Evolutionary conservation across 2,113 vertebrate species (phyloP), one percentile per base, ranked within the genome.

Genomic region (Spilogale gracilis): DNA sequence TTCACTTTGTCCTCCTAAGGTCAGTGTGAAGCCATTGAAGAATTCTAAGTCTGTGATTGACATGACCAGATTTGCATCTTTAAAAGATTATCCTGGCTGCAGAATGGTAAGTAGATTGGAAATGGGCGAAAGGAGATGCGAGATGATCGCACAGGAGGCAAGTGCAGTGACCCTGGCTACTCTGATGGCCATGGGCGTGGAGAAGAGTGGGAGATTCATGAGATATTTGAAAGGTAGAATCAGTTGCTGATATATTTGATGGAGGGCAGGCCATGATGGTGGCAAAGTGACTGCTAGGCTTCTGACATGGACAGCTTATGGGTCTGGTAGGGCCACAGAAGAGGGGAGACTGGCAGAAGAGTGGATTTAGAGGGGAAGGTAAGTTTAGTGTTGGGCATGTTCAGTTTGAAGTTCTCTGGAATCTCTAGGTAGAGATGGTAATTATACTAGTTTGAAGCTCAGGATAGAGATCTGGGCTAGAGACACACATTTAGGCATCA

Each of bases 1-100:
- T 92, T 32, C 16, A 71, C 88, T 81, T 97, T 91, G 56, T 87
- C 78, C 38, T 96, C 61, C 32, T 96, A 84, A 58, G 20, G 30
- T 79, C 79, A 94, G 0, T 74, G 48, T 18, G 50, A 88, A 89
- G 48, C 65, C 56, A 52, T 6, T 85, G 32, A 96, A 85, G 38
- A 74, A 60, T 80, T 96, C 63, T 60, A 54, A 61, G 71, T 63
- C 83, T 79, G 27, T 76, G 43, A 43, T 16, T 95, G 74, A 45
- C 23, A n/a, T 79, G 76, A 94, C 87, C 25, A 83, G 50, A 79
- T 83, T 50, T 43, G n/a, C 20, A 76, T 50, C 90, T 87, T 69
- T 56, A 54, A 94, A 80, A 74, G 58, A 69, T 61, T 87, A 12
- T 27, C 12, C 54, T 63, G 81, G n/a, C 45, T 91, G 61, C 50